Evolutionary conservation across 2,888 invertebrate species (phyloP), one percentile per base, ranked within the genome.

Genomic region (Ethmia dodecea): DNA sequence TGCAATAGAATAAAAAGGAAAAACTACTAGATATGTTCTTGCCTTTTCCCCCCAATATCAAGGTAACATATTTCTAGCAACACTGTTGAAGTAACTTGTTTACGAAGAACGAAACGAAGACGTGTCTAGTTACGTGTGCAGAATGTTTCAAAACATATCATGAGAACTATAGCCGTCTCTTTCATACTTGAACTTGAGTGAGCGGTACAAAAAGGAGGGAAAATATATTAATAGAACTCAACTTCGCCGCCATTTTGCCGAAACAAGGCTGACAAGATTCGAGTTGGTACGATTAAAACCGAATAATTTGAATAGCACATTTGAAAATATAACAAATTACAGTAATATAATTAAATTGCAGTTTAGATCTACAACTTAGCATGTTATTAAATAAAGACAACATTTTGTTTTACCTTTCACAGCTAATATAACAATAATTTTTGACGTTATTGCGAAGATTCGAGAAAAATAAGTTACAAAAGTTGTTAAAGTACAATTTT

Each of bases 91-190:
- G 56, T 52, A 55, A 65, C 69, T 81, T 84, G 81, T 83, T 84
- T 83, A 81, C 78, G 73, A 75, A 69, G 68, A 73, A 65, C 72
- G 74, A 75, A 73, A 65, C 72, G 74, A 75, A 76, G 80, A 83
- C 83, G 83, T 83, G 83, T 83, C 80, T 79, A 66, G 79, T 83
- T 83, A 83, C 84, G 83, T 83, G 72, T 78, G 74, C 79, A 72
- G 65, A 70, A 68, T 71, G 69, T 65, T 64, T 60, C 58, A 54
- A 63, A 60, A 61, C 59, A 53, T 61, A 60, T 63, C 70, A 75
- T 73, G 72, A 66, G 61, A 75, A 60, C 44, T 62, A 59, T 60
- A 50, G 43, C 60, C 59, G 45, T 77, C 79, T 68, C 74, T 60
- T 48, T 83, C 60, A 42, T 44, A 43, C 69, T 22, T 45, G 43